Evolutionary conservation across 2,113 vertebrate species (phyloP).

Genomic region (Gymnorhina tibicen): DNA sequence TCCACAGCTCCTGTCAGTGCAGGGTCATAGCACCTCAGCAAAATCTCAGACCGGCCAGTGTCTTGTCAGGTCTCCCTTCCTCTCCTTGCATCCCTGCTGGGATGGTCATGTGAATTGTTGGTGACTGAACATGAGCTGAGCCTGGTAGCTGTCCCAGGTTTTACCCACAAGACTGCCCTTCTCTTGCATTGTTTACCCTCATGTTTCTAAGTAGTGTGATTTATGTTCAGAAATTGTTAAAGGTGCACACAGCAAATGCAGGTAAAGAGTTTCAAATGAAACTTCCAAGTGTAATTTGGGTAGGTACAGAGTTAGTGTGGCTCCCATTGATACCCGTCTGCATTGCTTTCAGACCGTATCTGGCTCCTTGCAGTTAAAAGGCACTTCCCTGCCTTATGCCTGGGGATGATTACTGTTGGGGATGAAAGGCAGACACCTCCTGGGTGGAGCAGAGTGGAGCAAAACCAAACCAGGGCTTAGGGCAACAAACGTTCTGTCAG

Average conservation of each 20-base stretch:
- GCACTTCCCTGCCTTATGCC: not conserved
- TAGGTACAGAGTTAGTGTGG: not conserved
- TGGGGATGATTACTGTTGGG: not conserved
- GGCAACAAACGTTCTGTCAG: not conserved
- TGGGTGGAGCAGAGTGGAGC: not conserved
- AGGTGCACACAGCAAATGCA: not conserved
- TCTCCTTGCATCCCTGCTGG: not conserved
- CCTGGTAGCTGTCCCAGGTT: not conserved
- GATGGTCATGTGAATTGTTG: not conserved
- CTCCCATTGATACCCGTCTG: not conserved
- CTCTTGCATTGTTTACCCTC: not conserved
- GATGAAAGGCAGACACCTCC: conserved; percentile 7
- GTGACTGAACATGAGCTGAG: not conserved
- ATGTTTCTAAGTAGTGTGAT: not conserved
- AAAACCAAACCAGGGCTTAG: conserved; percentile 8
- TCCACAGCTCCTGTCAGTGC: not conserved
- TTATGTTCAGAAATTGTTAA: not conserved
- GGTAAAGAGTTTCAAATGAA: not conserved
- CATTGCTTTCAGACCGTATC: not conserved
- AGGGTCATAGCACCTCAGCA: not conserved
- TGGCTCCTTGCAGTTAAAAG: not conserved
- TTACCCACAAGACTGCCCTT: not conserved
- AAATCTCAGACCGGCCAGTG: fast-evolving
- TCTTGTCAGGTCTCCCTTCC: not conserved
- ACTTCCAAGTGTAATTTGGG: not conserved